phyloP scores from a whole-genome alignment of 2,888 invertebrate genomes.

The Petrolisthes manimaculis region DNA sequence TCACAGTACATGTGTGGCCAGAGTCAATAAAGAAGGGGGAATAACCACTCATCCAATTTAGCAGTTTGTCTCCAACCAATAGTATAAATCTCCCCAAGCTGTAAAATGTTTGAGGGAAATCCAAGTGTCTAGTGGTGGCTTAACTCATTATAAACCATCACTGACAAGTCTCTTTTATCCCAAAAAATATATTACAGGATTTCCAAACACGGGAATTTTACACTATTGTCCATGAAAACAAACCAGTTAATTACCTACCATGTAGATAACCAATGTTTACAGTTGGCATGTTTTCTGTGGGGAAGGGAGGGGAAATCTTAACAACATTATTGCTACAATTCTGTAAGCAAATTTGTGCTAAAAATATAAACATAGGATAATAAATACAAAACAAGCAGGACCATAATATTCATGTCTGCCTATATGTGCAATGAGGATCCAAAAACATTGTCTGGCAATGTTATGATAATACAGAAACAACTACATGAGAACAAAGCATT shows the following conservation, averaged over 20 bases:
- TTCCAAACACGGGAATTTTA: no score
- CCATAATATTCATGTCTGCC: not conserved
- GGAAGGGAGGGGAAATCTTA: not conserved
- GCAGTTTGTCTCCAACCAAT: no score
- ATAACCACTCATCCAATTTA: no score
- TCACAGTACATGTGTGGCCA: constrained; percentile 19
- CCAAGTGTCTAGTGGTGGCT: no score
- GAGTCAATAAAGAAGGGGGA: not conserved
- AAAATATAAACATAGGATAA: constrained; percentile 16
- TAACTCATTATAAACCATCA: no score
- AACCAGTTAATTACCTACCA: no score
- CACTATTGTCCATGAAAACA: no score
- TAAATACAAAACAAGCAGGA: constrained; percentile 14
- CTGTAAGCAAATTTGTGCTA: constrained; percentile 32
- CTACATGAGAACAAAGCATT: constrained; percentile 52
- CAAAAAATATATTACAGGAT: no score
- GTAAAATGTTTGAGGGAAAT: no score
- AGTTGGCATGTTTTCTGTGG: constrained; percentile 14
- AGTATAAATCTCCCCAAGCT: no score
- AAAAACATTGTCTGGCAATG: constrained; percentile 14
- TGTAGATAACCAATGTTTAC: no score
- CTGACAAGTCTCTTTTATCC: no score
- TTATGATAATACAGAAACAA: constrained; percentile 42
- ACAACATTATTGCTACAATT: constrained; percentile 45
- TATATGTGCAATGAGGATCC: constrained; percentile 33